Conservation (phyloP, 2,888 invertebrate genomes). For the Mythimna lalbum region DNA sequence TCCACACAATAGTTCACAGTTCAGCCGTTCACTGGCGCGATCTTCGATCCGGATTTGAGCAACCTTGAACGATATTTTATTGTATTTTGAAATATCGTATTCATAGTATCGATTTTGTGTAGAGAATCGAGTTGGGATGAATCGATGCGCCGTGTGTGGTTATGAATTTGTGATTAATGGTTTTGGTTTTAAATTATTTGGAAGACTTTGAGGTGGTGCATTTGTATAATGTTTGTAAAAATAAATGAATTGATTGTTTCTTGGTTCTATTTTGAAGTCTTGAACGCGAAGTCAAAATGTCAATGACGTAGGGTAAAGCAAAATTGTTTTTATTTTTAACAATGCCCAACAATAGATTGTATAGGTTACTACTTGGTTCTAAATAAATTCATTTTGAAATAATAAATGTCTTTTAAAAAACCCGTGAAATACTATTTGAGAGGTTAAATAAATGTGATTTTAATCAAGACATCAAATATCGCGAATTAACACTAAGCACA, state of each 20-base stretch:
- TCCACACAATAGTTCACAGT: constrained; percentile 87
- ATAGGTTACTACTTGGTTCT: too few relatives aligned
- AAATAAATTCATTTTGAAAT: background rate
- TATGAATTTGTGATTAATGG: constrained; percentile 56
- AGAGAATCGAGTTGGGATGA: constrained; percentile 19
- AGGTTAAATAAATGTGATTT: too few relatives aligned
- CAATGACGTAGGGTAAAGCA: background rate
- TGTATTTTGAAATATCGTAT: constrained; percentile 74
- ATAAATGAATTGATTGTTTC: background rate
- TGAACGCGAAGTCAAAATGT: background rate
- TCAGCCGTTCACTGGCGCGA: constrained; percentile 81
- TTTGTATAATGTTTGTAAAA: constrained; percentile 8
- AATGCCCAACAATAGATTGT: background rate
- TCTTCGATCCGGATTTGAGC: constrained; percentile 84
- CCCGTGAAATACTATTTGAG: too few relatives aligned
- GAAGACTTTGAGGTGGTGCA: constrained; percentile 8
- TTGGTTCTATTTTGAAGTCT: background rate
- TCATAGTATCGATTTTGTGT: constrained; percentile 67
- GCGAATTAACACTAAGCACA: too few relatives aligned
- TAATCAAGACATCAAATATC: too few relatives aligned
- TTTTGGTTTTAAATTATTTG: constrained; percentile 32
- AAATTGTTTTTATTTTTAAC: background rate
- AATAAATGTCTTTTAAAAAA: background rate
- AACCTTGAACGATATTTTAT: constrained; percentile 84
- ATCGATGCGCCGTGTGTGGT: constrained; percentile 48